Conservation (phyloP, 2,797 vertebrate species). For the Pagetopsis macropterus region DNA sequence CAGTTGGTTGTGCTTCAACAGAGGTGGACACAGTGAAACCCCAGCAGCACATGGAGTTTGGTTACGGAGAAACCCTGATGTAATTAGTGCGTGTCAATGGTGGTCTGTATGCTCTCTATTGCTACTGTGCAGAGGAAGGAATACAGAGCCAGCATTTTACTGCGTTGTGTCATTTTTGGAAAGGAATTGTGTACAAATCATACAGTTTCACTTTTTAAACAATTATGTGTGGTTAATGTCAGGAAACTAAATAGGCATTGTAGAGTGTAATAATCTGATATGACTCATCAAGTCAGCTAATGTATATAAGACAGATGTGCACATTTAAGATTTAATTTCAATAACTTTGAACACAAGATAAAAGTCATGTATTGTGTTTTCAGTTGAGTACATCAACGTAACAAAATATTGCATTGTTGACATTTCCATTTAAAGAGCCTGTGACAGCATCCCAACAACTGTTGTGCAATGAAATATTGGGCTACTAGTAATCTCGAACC, state of each 20-base stretch:
- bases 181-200: neutral
- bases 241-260: neutral
- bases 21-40: constrained; percentile 12
- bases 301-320: neutral
- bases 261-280: neutral
- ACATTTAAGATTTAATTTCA: neutral
- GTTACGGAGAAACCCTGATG: constrained; percentile 18
- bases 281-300: neutral
- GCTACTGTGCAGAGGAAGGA: constrained; percentile 5
- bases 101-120: neutral
- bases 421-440: constrained; percentile 5
- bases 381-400: neutral
- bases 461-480: too few species aligned
- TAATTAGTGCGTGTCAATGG: constrained; percentile 30
- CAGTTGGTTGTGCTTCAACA: constrained; percentile 7
- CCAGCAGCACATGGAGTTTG: neutral
- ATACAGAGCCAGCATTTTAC: neutral
- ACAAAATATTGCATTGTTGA: neutral
- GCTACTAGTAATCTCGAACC: too few species aligned
- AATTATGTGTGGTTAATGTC: neutral
- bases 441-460: too few species aligned
- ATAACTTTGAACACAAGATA: neutral
- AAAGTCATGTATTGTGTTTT: neutral
- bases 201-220: neutral
- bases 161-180: neutral